These are phyloP conservation scores for Halocynthia roretzi DNA, from an alignment of 23 tunicate genomes.

Conservation along the genomic window DNA sequence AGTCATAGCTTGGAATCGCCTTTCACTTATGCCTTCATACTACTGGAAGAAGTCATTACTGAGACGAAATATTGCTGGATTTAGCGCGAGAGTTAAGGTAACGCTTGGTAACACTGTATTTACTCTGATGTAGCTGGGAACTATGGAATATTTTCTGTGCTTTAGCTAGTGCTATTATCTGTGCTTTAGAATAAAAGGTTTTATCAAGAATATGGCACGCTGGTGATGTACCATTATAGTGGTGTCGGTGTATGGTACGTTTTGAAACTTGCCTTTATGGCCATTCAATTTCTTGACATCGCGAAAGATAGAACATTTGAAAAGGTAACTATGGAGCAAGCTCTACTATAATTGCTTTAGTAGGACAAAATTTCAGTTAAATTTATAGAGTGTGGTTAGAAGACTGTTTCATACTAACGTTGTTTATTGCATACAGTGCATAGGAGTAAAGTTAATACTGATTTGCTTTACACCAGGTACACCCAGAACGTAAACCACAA, in stretches of 20 bases:
- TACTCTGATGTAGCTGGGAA: not conserved
- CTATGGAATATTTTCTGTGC: not conserved
- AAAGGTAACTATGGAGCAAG: not conserved
- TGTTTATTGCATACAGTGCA: too few species aligned
- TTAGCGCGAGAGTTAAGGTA: constrained; percentile 1
- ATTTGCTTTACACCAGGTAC: not conserved
- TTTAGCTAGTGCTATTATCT: not conserved
- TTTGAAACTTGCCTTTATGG: not conserved
- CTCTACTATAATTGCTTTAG: too few species aligned
- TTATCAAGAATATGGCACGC: not conserved
- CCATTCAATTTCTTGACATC: not conserved
- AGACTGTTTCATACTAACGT: too few species aligned
- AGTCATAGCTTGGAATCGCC: too few species aligned
- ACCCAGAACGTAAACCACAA: not conserved
- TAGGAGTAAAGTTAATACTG: not conserved
- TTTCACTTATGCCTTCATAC: not conserved
- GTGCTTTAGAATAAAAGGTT: not conserved
- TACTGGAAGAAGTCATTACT: constrained; percentile 2
- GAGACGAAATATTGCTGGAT: not conserved
- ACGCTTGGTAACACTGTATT: not conserved
- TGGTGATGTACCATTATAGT: constrained; percentile 8
- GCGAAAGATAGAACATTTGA: not conserved
- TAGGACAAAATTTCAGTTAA: too few species aligned
- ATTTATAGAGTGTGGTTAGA: too few species aligned
- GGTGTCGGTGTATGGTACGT: not conserved